Percentiles rank a stretch among this genome's conserved stretches.
phyloP scores from a whole-genome alignment of 2,113 vertebrate genomes.

The Suricata suricatta region DNA sequence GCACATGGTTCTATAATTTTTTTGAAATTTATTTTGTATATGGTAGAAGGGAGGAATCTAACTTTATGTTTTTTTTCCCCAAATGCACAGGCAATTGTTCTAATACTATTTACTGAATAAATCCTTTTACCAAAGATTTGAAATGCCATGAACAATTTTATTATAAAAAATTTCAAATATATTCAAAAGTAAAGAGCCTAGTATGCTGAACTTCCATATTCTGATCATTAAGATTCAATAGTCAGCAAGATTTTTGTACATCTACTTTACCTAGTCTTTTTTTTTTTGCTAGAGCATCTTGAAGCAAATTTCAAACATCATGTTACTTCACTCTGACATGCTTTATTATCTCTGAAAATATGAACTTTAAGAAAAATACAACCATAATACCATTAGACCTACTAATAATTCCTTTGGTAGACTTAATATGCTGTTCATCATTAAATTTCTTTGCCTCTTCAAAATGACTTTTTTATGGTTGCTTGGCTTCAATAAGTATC shows the following conservation, averaged over 20 bases:
- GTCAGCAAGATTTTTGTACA: neutral
- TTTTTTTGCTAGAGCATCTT: neutral
- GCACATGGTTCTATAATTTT: neutral
- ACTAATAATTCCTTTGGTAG: neutral
- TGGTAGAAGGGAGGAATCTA: neutral
- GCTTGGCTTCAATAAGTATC: neutral
- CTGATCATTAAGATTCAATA: neutral
- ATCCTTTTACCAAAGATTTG: neutral
- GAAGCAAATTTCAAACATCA: neutral
- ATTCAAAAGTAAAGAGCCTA: neutral
- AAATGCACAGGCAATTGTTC: neutral
- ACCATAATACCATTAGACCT: neutral
- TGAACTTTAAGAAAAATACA: neutral
- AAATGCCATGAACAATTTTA: neutral
- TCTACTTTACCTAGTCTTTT: neutral
- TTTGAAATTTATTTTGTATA: slow-evolving; percentile 9
- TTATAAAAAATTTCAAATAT: slow-evolving; percentile 8
- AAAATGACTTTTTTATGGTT: neutral
- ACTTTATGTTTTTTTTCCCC: neutral
- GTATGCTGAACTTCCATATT: neutral
- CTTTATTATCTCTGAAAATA: neutral
- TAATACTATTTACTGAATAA: neutral
- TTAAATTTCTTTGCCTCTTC: neutral
- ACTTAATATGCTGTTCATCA: neutral
- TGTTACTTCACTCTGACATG: neutral